A percentile compares a stretch with the other conserved stretches of the same genome.
Evolutionary conservation across 2,113 vertebrate genomes (phyloP).

Genomic region (Entelurus aequoreus): DNA sequence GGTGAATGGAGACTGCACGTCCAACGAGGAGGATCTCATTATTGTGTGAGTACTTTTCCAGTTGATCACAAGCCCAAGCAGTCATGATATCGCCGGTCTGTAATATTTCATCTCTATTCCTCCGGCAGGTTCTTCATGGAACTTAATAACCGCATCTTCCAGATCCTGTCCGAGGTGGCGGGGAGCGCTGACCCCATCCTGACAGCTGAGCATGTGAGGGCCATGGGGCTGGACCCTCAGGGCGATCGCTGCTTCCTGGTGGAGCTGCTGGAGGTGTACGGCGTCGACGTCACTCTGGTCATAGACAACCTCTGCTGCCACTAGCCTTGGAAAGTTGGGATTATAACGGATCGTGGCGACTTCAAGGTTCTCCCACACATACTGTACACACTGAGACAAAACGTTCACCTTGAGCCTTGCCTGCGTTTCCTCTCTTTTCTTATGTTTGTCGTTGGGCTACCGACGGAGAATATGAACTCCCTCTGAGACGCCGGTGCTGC

Average conservation of each 20-base stretch:
- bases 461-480: constrained; percentile 18
- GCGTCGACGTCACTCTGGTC: constrained; percentile 89
- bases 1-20: constrained; percentile 83
- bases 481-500: background rate
- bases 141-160: constrained; percentile 96
- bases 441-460: constrained; percentile 18
- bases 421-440: constrained; percentile 17
- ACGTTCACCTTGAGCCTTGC: constrained; percentile 36
- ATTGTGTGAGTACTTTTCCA: constrained; percentile 83
- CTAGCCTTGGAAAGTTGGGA: constrained; percentile 45
- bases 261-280: constrained; percentile 93
- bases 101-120: background rate
- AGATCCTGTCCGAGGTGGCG: constrained; percentile 88
- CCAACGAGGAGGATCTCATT: constrained; percentile 96
- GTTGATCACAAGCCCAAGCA: background rate
- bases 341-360: constrained; percentile 41
- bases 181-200: constrained; percentile 87
- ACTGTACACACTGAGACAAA: constrained; percentile 47
- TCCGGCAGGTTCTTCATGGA: constrained; percentile 93
- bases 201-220: constrained; percentile 86
- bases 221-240: constrained; percentile 96
- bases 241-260: constrained; percentile 89
- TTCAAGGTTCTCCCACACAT: constrained; percentile 25
- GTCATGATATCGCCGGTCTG: background rate
- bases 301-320: constrained; percentile 96